These are phyloP conservation scores for Glaucomys volans DNA, from an alignment of 2,113 vertebrate species.

Conservation along the genomic window DNA sequence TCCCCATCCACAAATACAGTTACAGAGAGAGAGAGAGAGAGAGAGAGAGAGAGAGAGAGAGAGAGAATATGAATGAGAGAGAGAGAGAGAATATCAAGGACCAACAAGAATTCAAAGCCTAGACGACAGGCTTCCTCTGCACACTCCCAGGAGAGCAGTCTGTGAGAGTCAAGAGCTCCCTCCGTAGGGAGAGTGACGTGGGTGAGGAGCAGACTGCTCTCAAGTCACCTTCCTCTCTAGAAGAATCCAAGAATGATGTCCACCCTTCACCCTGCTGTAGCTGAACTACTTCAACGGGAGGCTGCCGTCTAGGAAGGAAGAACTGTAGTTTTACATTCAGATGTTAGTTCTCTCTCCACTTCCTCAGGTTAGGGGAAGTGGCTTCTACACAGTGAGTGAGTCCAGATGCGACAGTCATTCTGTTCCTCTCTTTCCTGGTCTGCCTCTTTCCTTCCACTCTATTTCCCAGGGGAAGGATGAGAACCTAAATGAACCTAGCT, in stretches of 20 bases:
- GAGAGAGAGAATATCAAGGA: background rate
- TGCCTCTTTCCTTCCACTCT: background rate
- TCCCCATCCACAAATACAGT: background rate
- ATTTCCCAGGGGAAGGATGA: background rate
- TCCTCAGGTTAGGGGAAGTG: background rate
- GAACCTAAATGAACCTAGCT: background rate
- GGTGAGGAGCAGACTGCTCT: background rate
- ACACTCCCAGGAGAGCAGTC: background rate
- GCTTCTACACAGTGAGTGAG: background rate
- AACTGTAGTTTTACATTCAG: background rate
- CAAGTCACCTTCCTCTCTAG: background rate
- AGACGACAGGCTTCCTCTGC: background rate
- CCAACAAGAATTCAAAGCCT: background rate
- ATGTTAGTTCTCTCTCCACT: background rate
- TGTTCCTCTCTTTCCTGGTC: background rate
- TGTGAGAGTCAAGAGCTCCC: background rate
- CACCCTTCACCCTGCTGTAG: background rate
- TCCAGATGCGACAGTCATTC: background rate
- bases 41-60: background rate
- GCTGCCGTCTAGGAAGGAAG: background rate
- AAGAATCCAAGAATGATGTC: background rate
- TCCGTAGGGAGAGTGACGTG: background rate
- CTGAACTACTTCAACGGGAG: background rate
- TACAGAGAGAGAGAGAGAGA: background rate
- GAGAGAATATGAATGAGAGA: background rate